Conservation (phyloP, 2,113 vertebrate genomes). For the Oreochromis spilurus region DNA sequence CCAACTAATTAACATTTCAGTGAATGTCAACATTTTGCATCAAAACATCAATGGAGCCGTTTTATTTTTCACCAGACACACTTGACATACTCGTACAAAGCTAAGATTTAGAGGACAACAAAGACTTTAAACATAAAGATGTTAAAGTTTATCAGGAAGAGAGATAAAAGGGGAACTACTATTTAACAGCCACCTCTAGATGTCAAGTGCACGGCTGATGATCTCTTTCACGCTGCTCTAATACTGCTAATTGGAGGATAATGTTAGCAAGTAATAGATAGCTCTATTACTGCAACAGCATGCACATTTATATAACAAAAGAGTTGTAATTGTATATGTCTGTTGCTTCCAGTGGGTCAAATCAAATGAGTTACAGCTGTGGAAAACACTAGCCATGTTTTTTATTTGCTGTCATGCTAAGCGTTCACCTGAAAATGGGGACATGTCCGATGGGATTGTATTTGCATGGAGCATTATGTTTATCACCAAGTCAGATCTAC, state of each 20-base stretch:
- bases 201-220: not conserved
- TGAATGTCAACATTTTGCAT: constrained; percentile 9
- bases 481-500: constrained; percentile 35
- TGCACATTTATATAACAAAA: not conserved
- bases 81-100: not conserved
- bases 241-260: not conserved
- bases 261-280: not conserved
- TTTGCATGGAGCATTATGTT: constrained; percentile 47
- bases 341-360: not conserved
- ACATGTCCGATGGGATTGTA: constrained; percentile 43
- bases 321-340: not conserved
- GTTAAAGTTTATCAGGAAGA: not conserved
- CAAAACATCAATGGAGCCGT: not conserved
- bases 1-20: constrained; percentile 16
- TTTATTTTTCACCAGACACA: not conserved
- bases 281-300: not conserved
- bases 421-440: constrained; percentile 54
- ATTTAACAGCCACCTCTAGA: not conserved
- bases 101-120: not conserved
- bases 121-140: not conserved
- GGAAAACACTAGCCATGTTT: constrained; percentile 2
- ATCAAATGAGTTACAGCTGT: constrained; percentile 28
- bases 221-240: not conserved
- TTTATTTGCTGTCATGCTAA: constrained; percentile 25
- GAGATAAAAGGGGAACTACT: not conserved